phyloP scores from a whole-genome alignment of 1,140 invertebrate genomes.

The Tetramorium parvispinum region DNA sequence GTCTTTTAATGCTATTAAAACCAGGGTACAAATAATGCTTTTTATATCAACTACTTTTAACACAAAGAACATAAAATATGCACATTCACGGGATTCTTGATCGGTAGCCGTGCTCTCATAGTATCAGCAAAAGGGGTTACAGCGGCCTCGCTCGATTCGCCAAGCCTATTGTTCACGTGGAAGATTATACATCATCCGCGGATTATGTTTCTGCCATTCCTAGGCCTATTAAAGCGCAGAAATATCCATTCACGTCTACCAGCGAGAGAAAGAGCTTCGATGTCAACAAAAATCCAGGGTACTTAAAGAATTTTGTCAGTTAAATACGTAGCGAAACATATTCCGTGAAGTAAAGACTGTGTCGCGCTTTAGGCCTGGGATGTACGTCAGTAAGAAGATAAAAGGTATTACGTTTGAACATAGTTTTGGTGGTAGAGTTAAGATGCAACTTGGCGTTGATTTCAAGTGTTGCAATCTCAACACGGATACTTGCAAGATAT shows the following conservation, averaged over 20 bases:
- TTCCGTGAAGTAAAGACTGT: slow-evolving; percentile 39
- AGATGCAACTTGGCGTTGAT: slow-evolving; percentile 79
- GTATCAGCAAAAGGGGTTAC: slow-evolving; percentile 80
- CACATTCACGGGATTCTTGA: slow-evolving; percentile 9
- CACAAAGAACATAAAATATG: background rate
- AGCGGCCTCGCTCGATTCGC: slow-evolving; percentile 75
- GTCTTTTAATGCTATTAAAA: slow-evolving; percentile 75
- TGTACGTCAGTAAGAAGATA: slow-evolving; percentile 65
- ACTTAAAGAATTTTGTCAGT: slow-evolving; percentile 36
- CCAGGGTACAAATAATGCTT: slow-evolving; percentile 69
- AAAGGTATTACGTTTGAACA: slow-evolving; percentile 74
- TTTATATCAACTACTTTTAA: slow-evolving; percentile 15
- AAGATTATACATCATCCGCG: slow-evolving; percentile 73
- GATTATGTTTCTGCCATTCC: slow-evolving; percentile 65
- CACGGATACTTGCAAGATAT: slow-evolving; percentile 77
- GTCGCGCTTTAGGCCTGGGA: slow-evolving; percentile 75
- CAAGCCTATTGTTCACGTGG: slow-evolving; percentile 17
- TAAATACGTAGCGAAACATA: background rate
- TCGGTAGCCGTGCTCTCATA: slow-evolving; percentile 73
- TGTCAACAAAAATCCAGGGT: slow-evolving; percentile 78
- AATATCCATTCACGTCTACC: slow-evolving; percentile 71
- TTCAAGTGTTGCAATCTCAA: slow-evolving; percentile 80
- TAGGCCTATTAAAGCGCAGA: slow-evolving; percentile 63
- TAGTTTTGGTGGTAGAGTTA: slow-evolving; percentile 79
- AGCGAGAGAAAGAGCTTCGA: slow-evolving; percentile 59